Base-by-base conservation (phyloP, 2,797 vertebrate genomes). In the Erithacus rubecula region DNA sequence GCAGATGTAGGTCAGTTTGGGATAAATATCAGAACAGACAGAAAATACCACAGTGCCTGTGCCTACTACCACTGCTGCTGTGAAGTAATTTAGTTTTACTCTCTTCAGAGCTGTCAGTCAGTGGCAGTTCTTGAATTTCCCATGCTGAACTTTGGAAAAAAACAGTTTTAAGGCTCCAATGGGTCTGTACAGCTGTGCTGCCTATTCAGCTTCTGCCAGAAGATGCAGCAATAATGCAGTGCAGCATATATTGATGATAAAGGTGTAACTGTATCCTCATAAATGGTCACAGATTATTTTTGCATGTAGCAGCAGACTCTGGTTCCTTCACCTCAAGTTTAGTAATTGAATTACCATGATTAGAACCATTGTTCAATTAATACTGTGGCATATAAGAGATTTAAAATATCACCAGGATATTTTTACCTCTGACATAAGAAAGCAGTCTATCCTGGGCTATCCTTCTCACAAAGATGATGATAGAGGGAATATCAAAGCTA, bases 1-100 rank as follows among this genome's bases (percentile, higher is more conserved):
- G 92, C 93, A 97, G 96, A 98, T 98, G 97, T 97, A 98, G 98
- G 98, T 98, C 98, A 98, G 94, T 94, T 97, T 95, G 89, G 97
- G 97, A 98, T 98, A 98, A 97, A 96, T 96, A 96, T 95, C 60
- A 9, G 96, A 96, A 95, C 96, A 97, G 92, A 96, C 71, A 85
- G 94, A 96, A 93, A 97, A 97, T 93, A 94, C 68, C 37, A 75
- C 96, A 96, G 88, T 72, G 90, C 82, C 83, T 65, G 74, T 80
- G 92, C 87, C 89, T 80, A 74, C 92, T 92, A 76, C 80, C 90
- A 90, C 77, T 75, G 94, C 89, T 93, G 87, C 67, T 94, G 80
- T 72, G 94, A 96, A 82, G 82, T 90, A 89, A 96, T 85, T 91
- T 92, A 83, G 72, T 43, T 91, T 95, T 81, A 46, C 78, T 95